phyloP scores from a whole-genome alignment of 2,797 vertebrate species.

The Ctenosaura bakeri region DNA sequence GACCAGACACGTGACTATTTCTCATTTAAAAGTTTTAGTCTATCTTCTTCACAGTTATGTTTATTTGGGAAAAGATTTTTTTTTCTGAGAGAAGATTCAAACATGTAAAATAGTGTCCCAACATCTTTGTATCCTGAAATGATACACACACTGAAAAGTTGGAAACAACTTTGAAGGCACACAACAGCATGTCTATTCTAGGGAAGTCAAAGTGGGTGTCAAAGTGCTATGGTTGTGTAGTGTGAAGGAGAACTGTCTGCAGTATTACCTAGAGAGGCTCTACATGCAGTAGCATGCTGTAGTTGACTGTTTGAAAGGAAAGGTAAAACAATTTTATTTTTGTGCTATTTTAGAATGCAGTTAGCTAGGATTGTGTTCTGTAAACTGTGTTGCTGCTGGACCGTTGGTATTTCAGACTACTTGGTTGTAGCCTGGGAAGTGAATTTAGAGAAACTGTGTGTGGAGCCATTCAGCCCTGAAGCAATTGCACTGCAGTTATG shows the following conservation, averaged over 20 bases:
- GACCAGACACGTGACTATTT: not conserved
- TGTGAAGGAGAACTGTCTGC: not conserved
- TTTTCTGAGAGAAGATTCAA: not conserved
- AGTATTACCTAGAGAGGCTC: not conserved
- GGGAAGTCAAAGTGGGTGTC: too few relatives aligned
- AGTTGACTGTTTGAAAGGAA: slow-evolving; percentile 20
- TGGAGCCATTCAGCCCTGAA: not conserved
- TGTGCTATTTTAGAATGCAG: slow-evolving; percentile 8
- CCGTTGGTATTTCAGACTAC: slow-evolving; percentile 55
- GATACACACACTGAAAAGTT: too few relatives aligned
- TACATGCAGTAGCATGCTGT: not conserved
- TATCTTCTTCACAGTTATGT: too few relatives aligned
- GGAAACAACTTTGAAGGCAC: too few relatives aligned
- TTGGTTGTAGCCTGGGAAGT: slow-evolving; percentile 34
- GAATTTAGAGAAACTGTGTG: slow-evolving; percentile 45
- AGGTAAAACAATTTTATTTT: slow-evolving; percentile 11
- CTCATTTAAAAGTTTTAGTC: not conserved
- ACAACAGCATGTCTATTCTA: too few relatives aligned
- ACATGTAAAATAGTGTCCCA: not conserved
- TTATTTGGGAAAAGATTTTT: not conserved
- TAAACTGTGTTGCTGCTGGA: slow-evolving; percentile 46
- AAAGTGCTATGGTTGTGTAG: not conserved
- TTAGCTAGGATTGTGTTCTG: slow-evolving; percentile 3
- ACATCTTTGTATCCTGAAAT: not conserved
- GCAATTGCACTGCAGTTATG: slow-evolving; percentile 55